Conservation (phyloP, 2,888 invertebrate genomes). For the Melipona bicolor region DNA sequence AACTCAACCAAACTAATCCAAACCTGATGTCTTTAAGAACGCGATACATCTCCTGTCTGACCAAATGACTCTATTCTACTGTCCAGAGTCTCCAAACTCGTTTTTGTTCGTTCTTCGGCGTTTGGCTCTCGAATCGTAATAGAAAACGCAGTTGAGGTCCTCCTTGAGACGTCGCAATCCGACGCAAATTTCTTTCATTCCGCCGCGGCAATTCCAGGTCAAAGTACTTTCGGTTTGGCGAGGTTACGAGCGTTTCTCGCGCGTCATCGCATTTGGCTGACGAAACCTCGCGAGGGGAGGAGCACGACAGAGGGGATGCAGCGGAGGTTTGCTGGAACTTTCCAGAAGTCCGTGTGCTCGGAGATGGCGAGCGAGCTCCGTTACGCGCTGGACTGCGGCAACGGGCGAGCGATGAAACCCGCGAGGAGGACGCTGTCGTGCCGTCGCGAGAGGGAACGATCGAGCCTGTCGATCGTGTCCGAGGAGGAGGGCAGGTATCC, state of each 20-base stretch:
- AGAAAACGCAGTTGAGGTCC: too few relatives aligned
- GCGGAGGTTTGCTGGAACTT: conserved; percentile 61
- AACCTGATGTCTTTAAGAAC: too few relatives aligned
- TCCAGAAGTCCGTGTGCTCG: conserved; percentile 89
- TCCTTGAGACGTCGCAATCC: too few relatives aligned
- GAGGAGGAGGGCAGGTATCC: conserved; percentile 71
- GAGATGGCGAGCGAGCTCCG: conserved; percentile 91
- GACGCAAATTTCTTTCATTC: too few relatives aligned
- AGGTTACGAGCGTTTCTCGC: not conserved
- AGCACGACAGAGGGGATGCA: conserved; percentile 27
- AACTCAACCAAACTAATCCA: too few relatives aligned
- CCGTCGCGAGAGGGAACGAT: conserved; percentile 68
- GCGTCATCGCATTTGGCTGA: conserved; percentile 52
- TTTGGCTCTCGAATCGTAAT: too few relatives aligned
- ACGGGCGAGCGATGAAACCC: conserved; percentile 71
- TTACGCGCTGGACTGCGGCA: conserved; percentile 88
- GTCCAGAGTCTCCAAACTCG: not conserved
- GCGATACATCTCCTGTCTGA: not conserved
- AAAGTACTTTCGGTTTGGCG: too few relatives aligned
- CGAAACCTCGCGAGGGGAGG: not conserved
- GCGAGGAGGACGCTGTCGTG: conserved; percentile 64
- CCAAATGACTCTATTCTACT: not conserved
- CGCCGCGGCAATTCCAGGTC: too few relatives aligned
- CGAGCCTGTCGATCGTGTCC: conserved; percentile 75
- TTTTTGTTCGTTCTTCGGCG: too few relatives aligned